A percentile compares a stretch with the other conserved stretches of the same genome.
Conservation (phyloP, 2,797 vertebrate species). For the Pangasius djambal region DNA sequence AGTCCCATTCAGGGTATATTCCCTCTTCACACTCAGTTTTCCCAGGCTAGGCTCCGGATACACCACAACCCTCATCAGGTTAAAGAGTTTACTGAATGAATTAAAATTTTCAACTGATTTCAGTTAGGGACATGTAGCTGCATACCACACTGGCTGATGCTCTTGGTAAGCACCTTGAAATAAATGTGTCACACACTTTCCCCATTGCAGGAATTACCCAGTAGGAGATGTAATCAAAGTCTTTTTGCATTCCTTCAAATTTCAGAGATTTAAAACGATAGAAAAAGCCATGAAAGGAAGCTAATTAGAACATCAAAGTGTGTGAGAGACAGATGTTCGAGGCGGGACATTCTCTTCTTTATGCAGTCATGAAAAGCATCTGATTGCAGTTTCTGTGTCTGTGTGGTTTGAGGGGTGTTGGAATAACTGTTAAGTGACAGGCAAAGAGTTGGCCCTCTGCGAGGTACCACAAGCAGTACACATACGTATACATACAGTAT, state of each 20-base stretch:
- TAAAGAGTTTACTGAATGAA: background rate
- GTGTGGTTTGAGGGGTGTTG: background rate
- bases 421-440: background rate
- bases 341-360: slow-evolving; percentile 8
- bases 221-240: slow-evolving; percentile 23
- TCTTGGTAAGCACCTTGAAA: slow-evolving; percentile 8
- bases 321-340: slow-evolving; percentile 67
- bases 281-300: slow-evolving; percentile 39
- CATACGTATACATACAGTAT: background rate
- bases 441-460: background rate
- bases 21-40: background rate
- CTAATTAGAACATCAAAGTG: slow-evolving; percentile 70
- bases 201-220: slow-evolving; percentile 18
- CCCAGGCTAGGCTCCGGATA: background rate
- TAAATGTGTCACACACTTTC: background rate
- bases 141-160: background rate
- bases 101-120: background rate
- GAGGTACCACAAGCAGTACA: background rate
- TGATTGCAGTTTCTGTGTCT: slow-evolving; percentile 22
- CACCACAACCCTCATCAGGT: background rate
- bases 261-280: slow-evolving; percentile 33
- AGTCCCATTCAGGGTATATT: background rate
- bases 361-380: slow-evolving; percentile 30
- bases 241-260: slow-evolving; percentile 27
- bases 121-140: background rate